phyloP scores from a whole-genome alignment of 2,113 vertebrate species.

The Mormyrus iriodes region DNA sequence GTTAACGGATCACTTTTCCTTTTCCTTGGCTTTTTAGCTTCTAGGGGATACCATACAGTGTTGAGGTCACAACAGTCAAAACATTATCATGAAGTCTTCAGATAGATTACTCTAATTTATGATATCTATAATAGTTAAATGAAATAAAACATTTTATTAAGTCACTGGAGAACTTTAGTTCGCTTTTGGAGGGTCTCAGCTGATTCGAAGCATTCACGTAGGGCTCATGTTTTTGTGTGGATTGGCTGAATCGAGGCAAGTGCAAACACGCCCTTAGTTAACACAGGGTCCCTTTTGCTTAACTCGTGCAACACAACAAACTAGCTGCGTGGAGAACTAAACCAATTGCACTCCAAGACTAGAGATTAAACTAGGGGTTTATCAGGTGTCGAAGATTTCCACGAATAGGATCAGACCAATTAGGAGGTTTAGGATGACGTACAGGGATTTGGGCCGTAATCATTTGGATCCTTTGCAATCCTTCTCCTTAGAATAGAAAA shows the following conservation, averaged over 20 bases:
- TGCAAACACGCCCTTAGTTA: slow-evolving; percentile 3
- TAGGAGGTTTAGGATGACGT: slow-evolving; percentile 84
- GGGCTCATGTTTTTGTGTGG: too few species aligned
- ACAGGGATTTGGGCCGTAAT: slow-evolving; percentile 78
- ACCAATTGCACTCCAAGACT: slow-evolving; percentile 72
- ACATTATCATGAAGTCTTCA: not conserved
- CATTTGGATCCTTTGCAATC: slow-evolving; percentile 66
- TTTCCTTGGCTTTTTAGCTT: not conserved
- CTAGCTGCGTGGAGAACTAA: slow-evolving; percentile 58
- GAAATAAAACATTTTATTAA: not conserved
- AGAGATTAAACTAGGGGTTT: slow-evolving; percentile 70
- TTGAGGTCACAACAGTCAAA: not conserved
- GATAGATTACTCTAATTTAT: not conserved
- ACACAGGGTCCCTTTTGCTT: not conserved
- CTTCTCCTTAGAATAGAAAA: slow-evolving; percentile 61
- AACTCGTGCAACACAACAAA: slow-evolving; percentile 36
- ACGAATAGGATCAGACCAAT: slow-evolving; percentile 85
- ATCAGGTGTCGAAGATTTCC: slow-evolving; percentile 75
- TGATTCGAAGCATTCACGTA: not conserved
- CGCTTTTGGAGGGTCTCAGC: not conserved
- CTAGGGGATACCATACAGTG: not conserved
- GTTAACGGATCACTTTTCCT: not conserved
- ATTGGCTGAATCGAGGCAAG: too few species aligned
- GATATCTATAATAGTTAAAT: not conserved
- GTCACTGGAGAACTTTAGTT: not conserved